These are phyloP conservation scores for Perca flavescens DNA, from an alignment of 2,113 vertebrate species.

Conservation along the genomic window DNA sequence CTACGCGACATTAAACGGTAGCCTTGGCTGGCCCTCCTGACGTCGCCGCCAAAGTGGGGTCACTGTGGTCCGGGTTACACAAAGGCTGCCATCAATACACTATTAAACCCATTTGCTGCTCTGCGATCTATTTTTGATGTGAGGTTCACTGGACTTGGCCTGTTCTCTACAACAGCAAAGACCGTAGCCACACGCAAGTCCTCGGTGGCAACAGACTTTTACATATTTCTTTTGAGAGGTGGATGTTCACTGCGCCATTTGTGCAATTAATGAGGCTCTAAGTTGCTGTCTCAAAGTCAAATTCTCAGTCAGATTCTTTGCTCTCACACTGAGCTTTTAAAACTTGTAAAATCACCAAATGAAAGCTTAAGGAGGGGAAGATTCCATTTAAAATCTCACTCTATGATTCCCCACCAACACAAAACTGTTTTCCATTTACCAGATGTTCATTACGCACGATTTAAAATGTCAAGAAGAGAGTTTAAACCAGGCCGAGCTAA, in stretches of 20 bases:
- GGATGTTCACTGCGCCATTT: slow-evolving; percentile 50
- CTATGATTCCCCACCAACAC: neutral
- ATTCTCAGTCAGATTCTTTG: slow-evolving; percentile 13
- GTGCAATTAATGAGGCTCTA: slow-evolving; percentile 59
- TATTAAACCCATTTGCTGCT: slow-evolving; percentile 53
- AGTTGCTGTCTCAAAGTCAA: slow-evolving; percentile 48
- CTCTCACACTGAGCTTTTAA: slow-evolving; percentile 16
- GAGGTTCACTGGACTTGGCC: slow-evolving; percentile 31
- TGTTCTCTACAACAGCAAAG: slow-evolving; percentile 20
- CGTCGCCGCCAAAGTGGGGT: slow-evolving; percentile 45
- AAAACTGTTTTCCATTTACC: neutral
- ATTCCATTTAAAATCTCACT: neutral
- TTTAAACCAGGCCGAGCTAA: slow-evolving; percentile 13
- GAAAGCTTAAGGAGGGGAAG: slow-evolving; percentile 2
- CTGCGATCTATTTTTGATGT: slow-evolving; percentile 35
- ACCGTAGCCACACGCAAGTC: slow-evolving; percentile 21
- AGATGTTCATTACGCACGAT: neutral
- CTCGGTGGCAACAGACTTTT: slow-evolving; percentile 18
- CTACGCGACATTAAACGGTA: slow-evolving; percentile 41
- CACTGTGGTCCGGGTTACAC: slow-evolving; percentile 20
- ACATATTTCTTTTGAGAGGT: slow-evolving; percentile 58
- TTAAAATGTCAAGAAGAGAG: slow-evolving; percentile 16
- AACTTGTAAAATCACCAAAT: slow-evolving; percentile 24
- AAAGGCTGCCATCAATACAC: slow-evolving; percentile 48
- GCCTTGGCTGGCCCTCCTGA: slow-evolving; percentile 24